Conservation (phyloP, 2,113 vertebrate genomes). For the Diadophis punctatus region DNA sequence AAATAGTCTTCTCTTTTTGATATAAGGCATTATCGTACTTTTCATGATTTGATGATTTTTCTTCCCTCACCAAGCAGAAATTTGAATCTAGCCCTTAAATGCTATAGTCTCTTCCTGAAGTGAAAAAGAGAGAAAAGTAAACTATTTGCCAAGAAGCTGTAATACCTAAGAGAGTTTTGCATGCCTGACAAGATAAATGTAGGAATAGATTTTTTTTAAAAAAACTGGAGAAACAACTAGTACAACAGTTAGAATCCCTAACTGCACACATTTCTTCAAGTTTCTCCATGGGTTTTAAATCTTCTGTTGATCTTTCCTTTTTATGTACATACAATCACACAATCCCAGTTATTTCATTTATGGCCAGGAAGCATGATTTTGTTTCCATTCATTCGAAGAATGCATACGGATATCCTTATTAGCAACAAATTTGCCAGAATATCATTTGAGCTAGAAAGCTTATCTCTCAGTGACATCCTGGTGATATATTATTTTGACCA, state of each 20-base stretch:
- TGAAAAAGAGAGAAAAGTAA: not conserved
- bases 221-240: not conserved
- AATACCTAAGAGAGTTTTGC: not conserved
- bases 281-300: not conserved
- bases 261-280: not conserved
- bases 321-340: not conserved
- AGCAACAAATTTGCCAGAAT: not conserved
- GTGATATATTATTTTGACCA: not conserved
- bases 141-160: not conserved
- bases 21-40: not conserved
- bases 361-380: not conserved
- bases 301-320: no score
- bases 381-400: not conserved
- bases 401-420: not conserved
- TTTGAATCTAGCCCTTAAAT: not conserved
- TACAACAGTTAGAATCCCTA: not conserved
- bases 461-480: not conserved
- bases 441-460: not conserved
- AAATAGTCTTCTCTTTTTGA: not conserved
- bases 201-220: not conserved
- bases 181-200: not conserved
- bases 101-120: not conserved
- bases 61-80: not conserved
- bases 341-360: not conserved
- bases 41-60: not conserved